These are phyloP conservation scores for Chirona hameri DNA, from an alignment of 2,888 invertebrate species.

Conservation along the genomic window DNA sequence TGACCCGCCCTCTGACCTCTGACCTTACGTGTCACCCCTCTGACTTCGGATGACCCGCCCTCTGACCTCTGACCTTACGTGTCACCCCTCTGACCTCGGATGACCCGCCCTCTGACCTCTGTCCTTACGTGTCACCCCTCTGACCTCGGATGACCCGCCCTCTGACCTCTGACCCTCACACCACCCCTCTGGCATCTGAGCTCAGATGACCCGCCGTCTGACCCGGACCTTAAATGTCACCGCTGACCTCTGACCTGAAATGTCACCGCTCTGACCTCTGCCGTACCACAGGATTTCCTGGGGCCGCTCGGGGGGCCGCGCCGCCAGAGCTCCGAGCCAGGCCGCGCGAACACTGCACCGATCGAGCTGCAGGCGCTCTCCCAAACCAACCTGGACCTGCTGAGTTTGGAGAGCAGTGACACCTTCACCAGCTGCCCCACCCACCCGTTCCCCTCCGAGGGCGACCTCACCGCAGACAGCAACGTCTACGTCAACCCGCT, in stretches of 20 bases:
- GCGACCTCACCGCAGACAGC: constrained; percentile 40
- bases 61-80: no score
- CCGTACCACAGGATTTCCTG: constrained; percentile 53
- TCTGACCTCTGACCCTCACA: background rate
- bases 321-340: constrained; percentile 49
- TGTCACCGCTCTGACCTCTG: background rate
- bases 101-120: no score
- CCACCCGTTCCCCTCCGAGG: constrained; percentile 77
- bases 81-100: no score
- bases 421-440: constrained; percentile 96
- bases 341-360: constrained; percentile 37
- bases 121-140: no score
- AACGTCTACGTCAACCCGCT: constrained; percentile 48
- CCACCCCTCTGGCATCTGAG: background rate
- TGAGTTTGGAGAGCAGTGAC: constrained; percentile 71
- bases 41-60: no score
- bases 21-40: no score
- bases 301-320: constrained; percentile 55
- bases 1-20: no score
- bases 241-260: background rate
- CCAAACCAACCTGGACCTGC: constrained; percentile 45
- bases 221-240: background rate
- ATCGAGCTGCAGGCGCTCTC: constrained; percentile 39
- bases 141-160: background rate
- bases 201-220: background rate